A percentile compares a stretch with the other conserved stretches of the same genome.
These are phyloP conservation scores for Caenorhabditis panamensis DNA, from an alignment of 2,888 invertebrate species.

Conservation along the genomic window DNA sequence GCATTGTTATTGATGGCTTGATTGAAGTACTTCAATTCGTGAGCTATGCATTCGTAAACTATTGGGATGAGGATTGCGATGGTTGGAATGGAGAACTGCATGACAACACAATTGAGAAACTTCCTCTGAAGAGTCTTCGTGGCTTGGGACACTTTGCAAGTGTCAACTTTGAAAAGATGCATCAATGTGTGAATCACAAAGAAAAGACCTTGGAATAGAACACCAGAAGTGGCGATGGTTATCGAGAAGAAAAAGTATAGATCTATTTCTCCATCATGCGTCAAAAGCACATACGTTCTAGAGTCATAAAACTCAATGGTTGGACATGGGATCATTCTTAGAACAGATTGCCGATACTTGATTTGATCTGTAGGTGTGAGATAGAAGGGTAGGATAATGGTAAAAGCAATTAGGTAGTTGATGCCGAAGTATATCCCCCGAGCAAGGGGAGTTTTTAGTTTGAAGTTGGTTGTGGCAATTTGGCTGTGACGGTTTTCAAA, in stretches of 20 bases:
- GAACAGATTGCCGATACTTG: slow-evolving; percentile 10
- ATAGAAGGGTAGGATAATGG: slow-evolving; percentile 34
- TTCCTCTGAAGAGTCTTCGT: slow-evolving; percentile 26
- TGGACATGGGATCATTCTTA: slow-evolving; percentile 37
- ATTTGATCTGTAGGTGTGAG: slow-evolving; percentile 22
- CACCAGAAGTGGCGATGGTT: not conserved
- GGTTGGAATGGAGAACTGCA: slow-evolving; percentile 32
- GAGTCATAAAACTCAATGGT: slow-evolving; percentile 43
- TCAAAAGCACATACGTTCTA: slow-evolving; percentile 39
- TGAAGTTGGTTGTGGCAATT: slow-evolving; percentile 25
- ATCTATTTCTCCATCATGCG: slow-evolving; percentile 29
- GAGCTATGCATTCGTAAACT: slow-evolving; percentile 14
- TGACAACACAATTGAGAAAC: slow-evolving; percentile 9
- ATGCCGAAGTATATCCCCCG: slow-evolving; percentile 3
- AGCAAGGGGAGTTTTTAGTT: not conserved
- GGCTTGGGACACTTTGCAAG: slow-evolving; percentile 4
- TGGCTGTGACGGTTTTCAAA: slow-evolving; percentile 48
- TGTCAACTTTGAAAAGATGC: too few species aligned
- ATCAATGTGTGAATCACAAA: slow-evolving; percentile 23
- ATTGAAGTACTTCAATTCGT: slow-evolving; percentile 34
- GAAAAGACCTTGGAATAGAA: slow-evolving; percentile 17
- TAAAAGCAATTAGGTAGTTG: slow-evolving; percentile 22
- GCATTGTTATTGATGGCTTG: slow-evolving; percentile 42
- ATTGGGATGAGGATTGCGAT: slow-evolving; percentile 14
- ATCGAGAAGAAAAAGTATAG: slow-evolving; percentile 39